Percentiles rank a stretch among this genome's conserved stretches.
Conservation (phyloP, 2,113 vertebrate species). For the Rhegmatorhina hoffmannsi region DNA sequence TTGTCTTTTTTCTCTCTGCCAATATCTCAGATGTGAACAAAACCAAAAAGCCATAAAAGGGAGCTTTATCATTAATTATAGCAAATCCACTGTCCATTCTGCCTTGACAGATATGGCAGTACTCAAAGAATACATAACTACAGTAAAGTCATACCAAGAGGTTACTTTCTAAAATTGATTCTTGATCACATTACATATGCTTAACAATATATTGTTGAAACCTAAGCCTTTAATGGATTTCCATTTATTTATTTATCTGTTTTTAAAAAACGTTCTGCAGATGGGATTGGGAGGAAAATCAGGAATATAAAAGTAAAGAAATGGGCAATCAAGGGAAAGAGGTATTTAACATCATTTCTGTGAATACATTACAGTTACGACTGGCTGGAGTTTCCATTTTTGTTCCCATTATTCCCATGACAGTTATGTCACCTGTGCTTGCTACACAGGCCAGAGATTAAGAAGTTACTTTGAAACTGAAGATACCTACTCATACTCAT, state of each 20-base stretch:
- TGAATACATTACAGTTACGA: neutral
- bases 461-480: neutral
- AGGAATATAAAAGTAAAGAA: neutral
- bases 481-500: neutral
- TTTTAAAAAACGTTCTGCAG: neutral
- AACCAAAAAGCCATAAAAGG: neutral
- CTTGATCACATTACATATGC: neutral
- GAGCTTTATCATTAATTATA: neutral
- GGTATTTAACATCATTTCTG: neutral
- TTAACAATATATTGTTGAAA: neutral
- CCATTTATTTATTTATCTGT: neutral
- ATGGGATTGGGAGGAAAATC: neutral
- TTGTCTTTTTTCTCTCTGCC: neutral
- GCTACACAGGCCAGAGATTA: neutral
- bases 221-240: neutral
- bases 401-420: neutral
- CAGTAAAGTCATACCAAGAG: neutral
- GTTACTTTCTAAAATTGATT: neutral
- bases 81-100: neutral
- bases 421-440: neutral
- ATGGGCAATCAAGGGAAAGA: neutral
- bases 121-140: neutral
- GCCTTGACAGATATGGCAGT: neutral
- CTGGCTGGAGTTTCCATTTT: neutral
- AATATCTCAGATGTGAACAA: neutral